phyloP scores from a whole-genome alignment of 2,888 invertebrate species.

The Litoditis marina region DNA sequence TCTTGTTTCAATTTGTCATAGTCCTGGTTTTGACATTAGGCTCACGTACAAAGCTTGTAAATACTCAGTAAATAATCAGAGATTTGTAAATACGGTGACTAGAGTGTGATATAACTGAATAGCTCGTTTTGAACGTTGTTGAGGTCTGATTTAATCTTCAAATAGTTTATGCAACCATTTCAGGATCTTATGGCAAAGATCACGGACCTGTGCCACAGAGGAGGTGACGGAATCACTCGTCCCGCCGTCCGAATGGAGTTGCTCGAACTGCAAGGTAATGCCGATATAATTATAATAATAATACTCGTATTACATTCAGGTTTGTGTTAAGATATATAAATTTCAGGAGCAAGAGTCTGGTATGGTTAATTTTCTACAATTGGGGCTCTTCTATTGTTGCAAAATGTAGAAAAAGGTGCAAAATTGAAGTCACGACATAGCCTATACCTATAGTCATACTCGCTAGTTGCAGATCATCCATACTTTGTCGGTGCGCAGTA shows the following conservation, averaged over 20 bases:
- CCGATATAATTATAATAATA: neutral
- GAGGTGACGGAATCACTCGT: slow-evolving; percentile 48
- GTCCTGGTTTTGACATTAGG: too few relatives aligned
- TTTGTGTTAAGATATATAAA: too few relatives aligned
- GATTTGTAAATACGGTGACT: too few relatives aligned
- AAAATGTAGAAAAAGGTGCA: too few relatives aligned
- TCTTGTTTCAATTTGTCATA: too few relatives aligned
- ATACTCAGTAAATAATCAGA: too few relatives aligned
- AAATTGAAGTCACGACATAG: too few relatives aligned
- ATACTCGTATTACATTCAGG: neutral
- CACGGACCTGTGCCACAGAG: slow-evolving; percentile 50
- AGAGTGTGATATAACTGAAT: too few relatives aligned
- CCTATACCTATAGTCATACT: neutral
- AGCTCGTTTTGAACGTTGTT: neutral
- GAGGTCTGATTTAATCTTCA: neutral
- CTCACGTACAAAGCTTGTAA: too few relatives aligned
- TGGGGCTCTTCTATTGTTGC: too few relatives aligned
- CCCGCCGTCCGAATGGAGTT: slow-evolving; percentile 83
- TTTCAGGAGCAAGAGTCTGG: too few relatives aligned
- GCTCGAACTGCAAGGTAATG: slow-evolving; percentile 72
- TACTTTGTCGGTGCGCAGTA: slow-evolving; percentile 94
- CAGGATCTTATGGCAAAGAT: slow-evolving; percentile 45
- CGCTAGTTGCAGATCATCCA: slow-evolving; percentile 75
- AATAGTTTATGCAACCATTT: neutral
- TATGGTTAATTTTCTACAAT: too few relatives aligned